These are phyloP conservation scores for Catamblyrhynchus diadema DNA, from an alignment of 2,797 vertebrate genomes.

Conservation along the genomic window DNA sequence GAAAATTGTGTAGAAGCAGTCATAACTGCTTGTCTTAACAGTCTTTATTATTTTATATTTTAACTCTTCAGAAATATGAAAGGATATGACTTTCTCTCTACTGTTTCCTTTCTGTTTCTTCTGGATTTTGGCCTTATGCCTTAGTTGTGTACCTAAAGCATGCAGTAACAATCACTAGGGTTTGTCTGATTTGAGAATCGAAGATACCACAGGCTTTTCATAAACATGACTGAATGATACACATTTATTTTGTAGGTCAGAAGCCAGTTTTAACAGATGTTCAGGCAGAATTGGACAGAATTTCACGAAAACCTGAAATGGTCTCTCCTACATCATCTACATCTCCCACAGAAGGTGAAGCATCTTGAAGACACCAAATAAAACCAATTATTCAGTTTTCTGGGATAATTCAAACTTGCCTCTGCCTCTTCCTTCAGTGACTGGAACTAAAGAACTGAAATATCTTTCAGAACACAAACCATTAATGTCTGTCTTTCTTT, in stretches of 20 bases:
- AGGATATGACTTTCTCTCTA: background rate
- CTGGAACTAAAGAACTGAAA: slow-evolving; percentile 76
- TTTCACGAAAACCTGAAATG: slow-evolving; percentile 91
- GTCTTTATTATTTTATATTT: background rate
- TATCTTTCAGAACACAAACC: slow-evolving; percentile 70
- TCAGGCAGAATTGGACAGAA: slow-evolving; percentile 97
- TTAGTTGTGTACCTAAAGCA: background rate
- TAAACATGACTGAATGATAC: background rate
- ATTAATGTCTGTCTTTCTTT: slow-evolving; percentile 65
- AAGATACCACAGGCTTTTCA: background rate
- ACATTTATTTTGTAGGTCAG: slow-evolving; percentile 79
- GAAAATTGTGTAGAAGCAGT: background rate
- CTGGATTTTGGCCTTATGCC: background rate
- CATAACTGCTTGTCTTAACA: background rate
- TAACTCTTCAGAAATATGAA: accelerated
- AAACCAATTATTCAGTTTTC: slow-evolving; percentile 70
- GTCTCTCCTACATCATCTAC: slow-evolving; percentile 84
- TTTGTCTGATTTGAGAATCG: background rate
- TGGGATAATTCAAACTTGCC: slow-evolving; percentile 76
- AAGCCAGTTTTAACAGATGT: slow-evolving; percentile 96
- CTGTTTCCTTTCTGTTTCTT: background rate
- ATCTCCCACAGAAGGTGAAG: slow-evolving; percentile 82
- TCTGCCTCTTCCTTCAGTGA: slow-evolving; percentile 79
- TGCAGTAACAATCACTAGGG: background rate
- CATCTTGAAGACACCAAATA: slow-evolving; percentile 90